Conservation (phyloP, 1,140 invertebrate species). For the Anastrepha obliqua region DNA sequence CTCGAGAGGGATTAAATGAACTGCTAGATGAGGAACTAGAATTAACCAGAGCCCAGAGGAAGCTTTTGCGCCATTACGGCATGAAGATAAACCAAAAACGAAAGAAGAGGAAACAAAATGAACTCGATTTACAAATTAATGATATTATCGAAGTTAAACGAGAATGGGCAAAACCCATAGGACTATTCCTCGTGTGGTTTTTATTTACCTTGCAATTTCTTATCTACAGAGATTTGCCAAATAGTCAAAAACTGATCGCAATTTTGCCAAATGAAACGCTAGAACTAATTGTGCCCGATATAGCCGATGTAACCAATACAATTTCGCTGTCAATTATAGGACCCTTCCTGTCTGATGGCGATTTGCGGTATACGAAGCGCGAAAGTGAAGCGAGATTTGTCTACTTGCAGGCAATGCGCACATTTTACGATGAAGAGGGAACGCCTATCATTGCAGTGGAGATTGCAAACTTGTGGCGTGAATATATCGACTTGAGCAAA, state of each 20-base stretch:
- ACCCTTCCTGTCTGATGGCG: background rate
- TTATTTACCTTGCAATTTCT: background rate
- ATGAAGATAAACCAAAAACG: too few species aligned
- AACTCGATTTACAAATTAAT: background rate
- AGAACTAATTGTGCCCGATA: background rate
- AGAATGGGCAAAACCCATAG: background rate
- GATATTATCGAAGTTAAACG: slow-evolving; percentile 3
- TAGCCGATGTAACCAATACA: background rate
- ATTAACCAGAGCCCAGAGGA: background rate
- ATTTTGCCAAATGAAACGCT: background rate
- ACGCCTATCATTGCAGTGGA: background rate
- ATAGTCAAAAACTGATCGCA: background rate
- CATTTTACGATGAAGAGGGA: background rate
- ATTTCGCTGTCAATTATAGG: background rate
- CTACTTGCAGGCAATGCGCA: background rate
- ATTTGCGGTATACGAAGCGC: background rate
- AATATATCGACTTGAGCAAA: background rate
- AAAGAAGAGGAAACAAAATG: background rate
- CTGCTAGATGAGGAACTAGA: background rate
- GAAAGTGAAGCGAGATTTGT: background rate
- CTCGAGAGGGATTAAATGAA: background rate
- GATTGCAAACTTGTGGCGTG: background rate
- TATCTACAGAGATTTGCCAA: background rate
- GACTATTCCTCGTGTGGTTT: background rate
- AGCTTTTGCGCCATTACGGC: background rate